phyloP scores from a whole-genome alignment of 2,113 vertebrate species.

The Jaculus jaculus region DNA sequence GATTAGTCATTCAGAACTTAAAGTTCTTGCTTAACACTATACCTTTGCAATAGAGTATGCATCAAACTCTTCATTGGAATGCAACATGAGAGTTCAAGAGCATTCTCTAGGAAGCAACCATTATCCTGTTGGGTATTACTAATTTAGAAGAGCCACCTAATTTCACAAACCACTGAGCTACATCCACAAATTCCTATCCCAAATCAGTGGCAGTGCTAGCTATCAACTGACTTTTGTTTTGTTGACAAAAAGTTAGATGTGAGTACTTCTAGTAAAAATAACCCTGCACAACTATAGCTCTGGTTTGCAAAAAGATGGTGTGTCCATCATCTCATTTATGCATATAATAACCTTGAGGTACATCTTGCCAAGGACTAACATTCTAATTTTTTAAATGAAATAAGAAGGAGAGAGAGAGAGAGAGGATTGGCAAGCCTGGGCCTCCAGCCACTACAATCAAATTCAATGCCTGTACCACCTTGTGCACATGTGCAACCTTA shows the following conservation, averaged over 20 bases:
- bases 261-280: background rate
- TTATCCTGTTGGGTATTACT: background rate
- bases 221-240: background rate
- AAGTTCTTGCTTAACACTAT: background rate
- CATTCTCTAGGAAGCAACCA: background rate
- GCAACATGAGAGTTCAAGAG: background rate
- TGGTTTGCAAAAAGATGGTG: background rate
- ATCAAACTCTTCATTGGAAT: background rate
- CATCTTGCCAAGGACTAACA: background rate
- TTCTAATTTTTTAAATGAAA: too few relatives aligned
- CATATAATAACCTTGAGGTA: background rate
- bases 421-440: too few relatives aligned
- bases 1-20: background rate
- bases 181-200: background rate
- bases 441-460: too few relatives aligned
- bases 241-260: background rate
- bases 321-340: background rate
- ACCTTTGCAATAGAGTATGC: background rate
- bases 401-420: too few relatives aligned
- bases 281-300: background rate
- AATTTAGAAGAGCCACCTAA: background rate
- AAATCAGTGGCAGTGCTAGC: background rate
- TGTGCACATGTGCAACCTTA: too few relatives aligned
- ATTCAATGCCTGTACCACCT: too few relatives aligned
- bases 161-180: slow-evolving; percentile 14